Conservation (phyloP, 2,113 vertebrate genomes). For the Aleadryas rufinucha region DNA sequence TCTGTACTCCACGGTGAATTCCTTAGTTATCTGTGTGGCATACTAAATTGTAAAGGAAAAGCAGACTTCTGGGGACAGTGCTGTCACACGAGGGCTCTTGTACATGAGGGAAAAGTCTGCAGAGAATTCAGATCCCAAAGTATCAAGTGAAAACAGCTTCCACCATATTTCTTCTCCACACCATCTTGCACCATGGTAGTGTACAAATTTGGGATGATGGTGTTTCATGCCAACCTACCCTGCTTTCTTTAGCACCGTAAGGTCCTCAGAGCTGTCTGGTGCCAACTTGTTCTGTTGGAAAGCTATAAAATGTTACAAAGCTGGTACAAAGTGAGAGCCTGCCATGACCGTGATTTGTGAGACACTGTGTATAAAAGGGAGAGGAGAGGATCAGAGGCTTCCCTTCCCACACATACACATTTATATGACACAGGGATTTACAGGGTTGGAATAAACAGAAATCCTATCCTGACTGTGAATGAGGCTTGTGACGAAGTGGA, state of each 20-base stretch:
- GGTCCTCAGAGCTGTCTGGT: neutral
- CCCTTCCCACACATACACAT: neutral
- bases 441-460: constrained; percentile 22
- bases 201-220: neutral
- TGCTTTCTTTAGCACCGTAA: neutral
- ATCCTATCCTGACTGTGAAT: constrained; percentile 11
- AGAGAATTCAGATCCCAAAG: neutral
- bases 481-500: neutral
- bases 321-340: neutral
- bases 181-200: neutral
- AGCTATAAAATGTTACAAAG: constrained; percentile 13
- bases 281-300: neutral
- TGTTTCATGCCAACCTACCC: neutral
- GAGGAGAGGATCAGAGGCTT: neutral
- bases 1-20: neutral
- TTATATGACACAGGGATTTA: neutral
- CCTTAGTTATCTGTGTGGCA: neutral
- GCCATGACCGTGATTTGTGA: neutral
- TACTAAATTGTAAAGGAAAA: neutral
- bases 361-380: neutral
- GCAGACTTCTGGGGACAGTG: neutral
- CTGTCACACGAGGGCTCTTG: neutral
- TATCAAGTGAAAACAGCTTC: neutral
- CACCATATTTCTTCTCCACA: neutral
- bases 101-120: neutral